Evolutionary conservation across 2,888 invertebrate genomes (phyloP).

Genomic region (Kryphioiulus occultus): DNA sequence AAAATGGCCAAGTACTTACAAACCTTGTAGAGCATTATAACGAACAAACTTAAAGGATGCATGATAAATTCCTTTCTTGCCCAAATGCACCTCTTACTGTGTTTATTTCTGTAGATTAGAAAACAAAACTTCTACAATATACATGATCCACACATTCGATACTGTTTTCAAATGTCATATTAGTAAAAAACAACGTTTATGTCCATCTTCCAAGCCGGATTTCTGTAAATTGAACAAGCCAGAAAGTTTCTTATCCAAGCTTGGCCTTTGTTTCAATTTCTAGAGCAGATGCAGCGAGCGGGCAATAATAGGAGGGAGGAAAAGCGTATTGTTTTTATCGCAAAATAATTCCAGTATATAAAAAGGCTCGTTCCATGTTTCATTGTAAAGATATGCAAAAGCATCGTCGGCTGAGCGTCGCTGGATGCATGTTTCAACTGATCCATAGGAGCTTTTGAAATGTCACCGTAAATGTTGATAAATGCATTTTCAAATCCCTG

Average conservation of each 20-base stretch:
- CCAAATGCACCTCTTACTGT: no score
- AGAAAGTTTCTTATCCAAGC: not conserved
- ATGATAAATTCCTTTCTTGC: no score
- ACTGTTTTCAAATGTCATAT: no score
- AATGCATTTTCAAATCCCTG: conserved; percentile 51
- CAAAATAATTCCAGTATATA: conserved; percentile 5
- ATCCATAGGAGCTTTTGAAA: conserved; percentile 49
- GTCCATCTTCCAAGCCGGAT: no score
- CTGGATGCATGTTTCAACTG: conserved; percentile 17
- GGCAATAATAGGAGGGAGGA: not conserved
- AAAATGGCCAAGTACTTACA: no score
- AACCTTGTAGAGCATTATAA: no score
- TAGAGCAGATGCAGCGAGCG: not conserved
- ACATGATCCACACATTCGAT: no score
- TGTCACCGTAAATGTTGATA: conserved; percentile 51
- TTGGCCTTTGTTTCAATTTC: not conserved
- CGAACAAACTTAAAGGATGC: no score
- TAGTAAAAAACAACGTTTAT: no score
- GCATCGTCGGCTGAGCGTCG: not conserved
- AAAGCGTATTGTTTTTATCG: not conserved
- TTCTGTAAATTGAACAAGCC: not conserved
- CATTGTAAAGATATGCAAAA: conserved; percentile 5
- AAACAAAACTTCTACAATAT: no score
- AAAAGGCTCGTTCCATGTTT: not conserved
- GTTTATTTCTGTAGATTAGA: no score